Conservation (phyloP, 1,140 invertebrate genomes). For the Protaetia brevitarsis region DNA sequence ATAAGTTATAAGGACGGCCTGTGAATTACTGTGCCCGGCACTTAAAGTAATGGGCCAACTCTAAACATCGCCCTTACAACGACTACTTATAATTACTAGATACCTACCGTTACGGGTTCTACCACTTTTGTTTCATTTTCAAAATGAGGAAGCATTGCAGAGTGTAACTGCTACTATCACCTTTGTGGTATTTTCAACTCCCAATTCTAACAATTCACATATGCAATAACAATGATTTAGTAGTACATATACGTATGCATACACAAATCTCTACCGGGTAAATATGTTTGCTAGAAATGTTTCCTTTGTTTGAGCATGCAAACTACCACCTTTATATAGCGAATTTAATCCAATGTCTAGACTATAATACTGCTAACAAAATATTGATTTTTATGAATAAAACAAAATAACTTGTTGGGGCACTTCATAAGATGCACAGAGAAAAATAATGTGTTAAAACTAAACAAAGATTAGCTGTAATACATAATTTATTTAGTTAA, state of each 20-base stretch:
- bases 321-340: background rate
- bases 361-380: background rate
- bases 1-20: conserved; percentile 1
- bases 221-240: background rate
- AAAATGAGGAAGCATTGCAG: background rate
- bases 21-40: background rate
- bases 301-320: background rate
- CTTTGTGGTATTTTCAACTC: background rate
- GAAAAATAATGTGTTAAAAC: too few species aligned
- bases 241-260: background rate
- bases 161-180: background rate
- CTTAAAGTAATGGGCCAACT: conserved; percentile 3
- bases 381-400: too few species aligned
- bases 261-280: background rate
- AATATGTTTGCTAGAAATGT: background rate
- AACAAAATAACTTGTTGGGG: too few species aligned
- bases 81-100: conserved; percentile 5
- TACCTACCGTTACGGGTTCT: background rate
- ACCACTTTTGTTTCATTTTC: conserved; percentile 9
- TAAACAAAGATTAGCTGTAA: too few species aligned
- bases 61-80: conserved; percentile 3
- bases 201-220: background rate
- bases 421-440: too few species aligned
- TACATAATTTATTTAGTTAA: too few species aligned
- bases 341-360: background rate